Evolutionary conservation across 2,113 vertebrate genomes (phyloP).

Genomic region (Sinosuthora webbiana): DNA sequence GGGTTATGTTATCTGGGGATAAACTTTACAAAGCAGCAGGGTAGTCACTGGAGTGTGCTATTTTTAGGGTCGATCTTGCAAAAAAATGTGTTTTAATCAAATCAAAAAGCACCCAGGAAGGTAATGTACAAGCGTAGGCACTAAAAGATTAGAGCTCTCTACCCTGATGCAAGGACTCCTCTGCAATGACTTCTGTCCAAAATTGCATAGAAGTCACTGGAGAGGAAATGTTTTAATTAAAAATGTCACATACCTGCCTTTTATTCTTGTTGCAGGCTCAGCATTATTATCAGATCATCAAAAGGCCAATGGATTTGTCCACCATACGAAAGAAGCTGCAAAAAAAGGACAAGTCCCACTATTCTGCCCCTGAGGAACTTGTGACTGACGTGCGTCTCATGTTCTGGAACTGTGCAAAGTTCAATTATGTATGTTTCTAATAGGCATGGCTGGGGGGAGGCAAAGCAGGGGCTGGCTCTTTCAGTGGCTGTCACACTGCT

Average conservation of each 20-base stretch:
- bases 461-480: background rate
- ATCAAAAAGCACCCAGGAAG: background rate
- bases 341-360: slow-evolving; percentile 82
- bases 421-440: slow-evolving; percentile 90
- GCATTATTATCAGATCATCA: slow-evolving; percentile 99
- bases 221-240: background rate
- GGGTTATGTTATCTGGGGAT: background rate
- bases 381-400: slow-evolving; percentile 92
- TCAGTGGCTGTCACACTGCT: background rate
- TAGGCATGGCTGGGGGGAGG: background rate
- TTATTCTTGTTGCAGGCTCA: slow-evolving; percentile 80
- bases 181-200: background rate
- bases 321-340: slow-evolving; percentile 87
- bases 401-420: slow-evolving; percentile 98
- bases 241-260: background rate
- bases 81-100: background rate
- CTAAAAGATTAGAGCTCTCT: background rate
- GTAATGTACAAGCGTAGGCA: background rate
- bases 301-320: slow-evolving; percentile 96
- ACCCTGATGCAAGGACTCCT: background rate
- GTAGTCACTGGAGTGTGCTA: background rate
- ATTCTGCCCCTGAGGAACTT: slow-evolving; percentile 84
- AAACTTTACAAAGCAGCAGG: background rate
- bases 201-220: background rate
- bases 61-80: background rate